A percentile compares a stretch with the other conserved stretches of the same genome.
Evolutionary conservation across 1,140 invertebrate species (phyloP).

Genomic region (Ceratina japonica): DNA sequence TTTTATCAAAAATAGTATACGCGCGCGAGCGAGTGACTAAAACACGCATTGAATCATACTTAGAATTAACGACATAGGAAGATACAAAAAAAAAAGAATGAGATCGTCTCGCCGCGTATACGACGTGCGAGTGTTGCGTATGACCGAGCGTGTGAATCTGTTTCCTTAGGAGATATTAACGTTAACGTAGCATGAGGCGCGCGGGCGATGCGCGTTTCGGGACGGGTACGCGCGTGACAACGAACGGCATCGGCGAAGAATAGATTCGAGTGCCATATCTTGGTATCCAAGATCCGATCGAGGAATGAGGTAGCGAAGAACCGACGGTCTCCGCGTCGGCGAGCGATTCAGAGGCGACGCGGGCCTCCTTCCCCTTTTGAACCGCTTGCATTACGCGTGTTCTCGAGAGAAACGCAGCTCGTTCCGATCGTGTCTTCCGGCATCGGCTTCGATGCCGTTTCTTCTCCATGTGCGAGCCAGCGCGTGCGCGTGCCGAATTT

Average conservation of each 20-base stretch:
- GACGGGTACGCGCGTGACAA: background rate
- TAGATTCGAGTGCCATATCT: constrained; percentile 65
- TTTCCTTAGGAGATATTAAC: no score
- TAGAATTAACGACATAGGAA: no score
- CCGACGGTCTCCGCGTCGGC: background rate
- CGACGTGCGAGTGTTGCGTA: no score
- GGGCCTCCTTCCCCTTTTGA: no score
- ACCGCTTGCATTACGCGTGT: background rate
- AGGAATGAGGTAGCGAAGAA: background rate
- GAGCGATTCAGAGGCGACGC: constrained; percentile 44
- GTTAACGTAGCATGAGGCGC: background rate
- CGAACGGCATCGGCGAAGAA: constrained; percentile 15
- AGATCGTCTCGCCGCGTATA: no score
- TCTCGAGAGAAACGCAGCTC: background rate
- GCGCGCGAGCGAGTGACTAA: background rate
- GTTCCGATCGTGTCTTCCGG: background rate
- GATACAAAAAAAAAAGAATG: no score
- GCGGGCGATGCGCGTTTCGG: background rate
- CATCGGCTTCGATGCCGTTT: constrained; percentile 21
- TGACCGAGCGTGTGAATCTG: no score
- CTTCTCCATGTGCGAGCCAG: constrained; percentile 22
- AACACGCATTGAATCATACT: background rate
- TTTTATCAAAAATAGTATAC: constrained; percentile 47
- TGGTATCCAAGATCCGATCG: constrained; percentile 12
- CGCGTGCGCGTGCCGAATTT: constrained; percentile 1